Percentiles rank a stretch among this genome's conserved stretches.
phyloP scores from a whole-genome alignment of 1,140 invertebrate genomes.

The Macrosteles quadrilineatus region DNA sequence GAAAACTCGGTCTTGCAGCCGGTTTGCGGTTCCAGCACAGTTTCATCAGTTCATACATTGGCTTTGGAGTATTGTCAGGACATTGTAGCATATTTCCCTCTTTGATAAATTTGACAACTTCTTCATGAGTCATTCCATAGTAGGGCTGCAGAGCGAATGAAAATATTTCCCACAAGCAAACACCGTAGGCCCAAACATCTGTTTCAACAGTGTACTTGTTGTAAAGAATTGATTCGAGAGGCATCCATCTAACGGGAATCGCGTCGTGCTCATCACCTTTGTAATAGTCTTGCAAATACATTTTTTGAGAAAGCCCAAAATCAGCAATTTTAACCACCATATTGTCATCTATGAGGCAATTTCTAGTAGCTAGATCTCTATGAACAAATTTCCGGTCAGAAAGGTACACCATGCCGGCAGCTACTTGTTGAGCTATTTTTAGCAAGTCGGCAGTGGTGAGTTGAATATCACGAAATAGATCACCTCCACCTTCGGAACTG shows the following conservation, averaged over 20 bases:
- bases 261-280: constrained; percentile 92
- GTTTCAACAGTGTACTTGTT: constrained; percentile 93
- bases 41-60: constrained; percentile 92
- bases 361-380: constrained; percentile 91
- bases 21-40: constrained; percentile 90
- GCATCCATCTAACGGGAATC: constrained; percentile 94
- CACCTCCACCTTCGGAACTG: constrained; percentile 55
- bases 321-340: constrained; percentile 97
- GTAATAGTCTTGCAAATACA: constrained; percentile 89
- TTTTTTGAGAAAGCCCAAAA: constrained; percentile 91
- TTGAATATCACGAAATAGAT: constrained; percentile 53
- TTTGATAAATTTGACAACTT: constrained; percentile 91
- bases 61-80: constrained; percentile 87
- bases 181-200: constrained; percentile 93
- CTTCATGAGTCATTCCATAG: constrained; percentile 93
- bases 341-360: constrained; percentile 92
- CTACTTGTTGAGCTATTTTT: constrained; percentile 81
- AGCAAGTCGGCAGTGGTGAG: constrained; percentile 78
- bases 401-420: constrained; percentile 93
- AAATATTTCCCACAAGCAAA: constrained; percentile 94
- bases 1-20: constrained; percentile 79
- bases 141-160: constrained; percentile 92
- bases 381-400: constrained; percentile 95
- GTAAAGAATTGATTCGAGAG: constrained; percentile 90
- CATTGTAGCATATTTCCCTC: constrained; percentile 84